phyloP scores from a whole-genome alignment of 2,888 invertebrate genomes.

The Helleia helle region DNA sequence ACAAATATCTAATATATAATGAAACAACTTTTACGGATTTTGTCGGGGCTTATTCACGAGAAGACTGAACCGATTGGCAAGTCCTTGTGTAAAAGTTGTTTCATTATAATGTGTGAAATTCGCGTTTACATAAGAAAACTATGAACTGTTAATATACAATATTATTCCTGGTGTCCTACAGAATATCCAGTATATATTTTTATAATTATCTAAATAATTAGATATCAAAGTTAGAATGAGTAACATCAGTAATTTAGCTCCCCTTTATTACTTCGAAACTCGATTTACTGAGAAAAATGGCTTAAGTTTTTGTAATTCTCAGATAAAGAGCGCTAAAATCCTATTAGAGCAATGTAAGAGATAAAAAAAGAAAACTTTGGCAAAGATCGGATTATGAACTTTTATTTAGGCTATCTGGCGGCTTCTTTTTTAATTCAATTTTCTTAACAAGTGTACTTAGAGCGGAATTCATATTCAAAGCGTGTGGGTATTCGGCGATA shows the following conservation, averaged over 20 bases:
- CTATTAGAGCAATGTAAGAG: slow-evolving; percentile 10
- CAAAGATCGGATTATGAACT: slow-evolving; percentile 5
- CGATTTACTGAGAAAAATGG: slow-evolving; percentile 26
- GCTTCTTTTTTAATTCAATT: slow-evolving; percentile 3
- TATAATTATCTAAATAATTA: slow-evolving; percentile 1
- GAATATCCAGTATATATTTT: too few relatives aligned
- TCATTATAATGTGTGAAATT: too few relatives aligned
- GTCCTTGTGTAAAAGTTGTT: too few relatives aligned
- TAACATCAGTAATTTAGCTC: slow-evolving; percentile 22
- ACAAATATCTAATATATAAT: too few relatives aligned
- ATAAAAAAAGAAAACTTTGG: slow-evolving; percentile 2
- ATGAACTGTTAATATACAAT: too few relatives aligned
- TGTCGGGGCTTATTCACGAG: too few relatives aligned
- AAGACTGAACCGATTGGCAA: too few relatives aligned
- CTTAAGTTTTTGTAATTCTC: slow-evolving; percentile 20
- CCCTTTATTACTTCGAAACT: slow-evolving; percentile 29
- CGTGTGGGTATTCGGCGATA: too few relatives aligned
- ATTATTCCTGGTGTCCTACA: too few relatives aligned
- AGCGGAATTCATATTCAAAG: background rate
- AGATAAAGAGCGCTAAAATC: slow-evolving; percentile 13
- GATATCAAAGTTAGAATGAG: slow-evolving; percentile 8
- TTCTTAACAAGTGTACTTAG: background rate
- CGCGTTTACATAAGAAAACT: too few relatives aligned
- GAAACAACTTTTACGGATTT: too few relatives aligned
- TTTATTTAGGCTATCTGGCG: slow-evolving; percentile 4